These are phyloP conservation scores for Aelia acuminata DNA, from an alignment of 2,888 invertebrate genomes.

Conservation along the genomic window DNA sequence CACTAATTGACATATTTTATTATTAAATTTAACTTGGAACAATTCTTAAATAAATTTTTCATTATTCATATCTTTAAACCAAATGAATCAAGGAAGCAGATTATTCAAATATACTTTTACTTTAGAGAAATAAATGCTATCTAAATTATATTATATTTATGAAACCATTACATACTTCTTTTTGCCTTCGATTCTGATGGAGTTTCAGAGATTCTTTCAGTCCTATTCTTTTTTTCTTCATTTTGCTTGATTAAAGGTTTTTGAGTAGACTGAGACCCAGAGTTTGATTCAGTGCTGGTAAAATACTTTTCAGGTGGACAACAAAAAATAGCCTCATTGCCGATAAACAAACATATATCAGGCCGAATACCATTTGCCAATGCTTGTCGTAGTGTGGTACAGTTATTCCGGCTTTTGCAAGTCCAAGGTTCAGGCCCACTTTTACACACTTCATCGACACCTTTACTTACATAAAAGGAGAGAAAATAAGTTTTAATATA, in stretches of 20 bases:
- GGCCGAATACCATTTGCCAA: conserved; percentile 54
- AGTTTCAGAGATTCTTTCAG: background rate
- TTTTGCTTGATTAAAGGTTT: background rate
- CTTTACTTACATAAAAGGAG: background rate
- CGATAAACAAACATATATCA: conserved; percentile 54
- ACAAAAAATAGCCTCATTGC: conserved; percentile 57
- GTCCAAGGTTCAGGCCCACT: conserved; percentile 21
- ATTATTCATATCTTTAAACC: background rate
- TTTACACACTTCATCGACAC: background rate
- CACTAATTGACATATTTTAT: too few species aligned
- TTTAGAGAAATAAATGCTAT: too few species aligned
- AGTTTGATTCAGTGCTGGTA: background rate
- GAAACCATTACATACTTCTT: background rate
- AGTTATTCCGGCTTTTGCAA: conserved; percentile 55
- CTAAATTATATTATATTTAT: background rate
- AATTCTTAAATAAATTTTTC: background rate
- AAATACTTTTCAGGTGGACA: conserved; percentile 48
- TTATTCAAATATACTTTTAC: background rate
- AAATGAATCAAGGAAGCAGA: background rate
- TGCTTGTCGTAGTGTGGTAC: conserved; percentile 33
- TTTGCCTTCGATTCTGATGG: background rate
- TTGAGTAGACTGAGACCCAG: background rate
- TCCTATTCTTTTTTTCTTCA: background rate
- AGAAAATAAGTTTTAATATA: background rate
- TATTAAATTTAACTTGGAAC: too few species aligned